phyloP scores from a whole-genome alignment of 2,113 vertebrate species.

The Probosciger aterrimus region DNA sequence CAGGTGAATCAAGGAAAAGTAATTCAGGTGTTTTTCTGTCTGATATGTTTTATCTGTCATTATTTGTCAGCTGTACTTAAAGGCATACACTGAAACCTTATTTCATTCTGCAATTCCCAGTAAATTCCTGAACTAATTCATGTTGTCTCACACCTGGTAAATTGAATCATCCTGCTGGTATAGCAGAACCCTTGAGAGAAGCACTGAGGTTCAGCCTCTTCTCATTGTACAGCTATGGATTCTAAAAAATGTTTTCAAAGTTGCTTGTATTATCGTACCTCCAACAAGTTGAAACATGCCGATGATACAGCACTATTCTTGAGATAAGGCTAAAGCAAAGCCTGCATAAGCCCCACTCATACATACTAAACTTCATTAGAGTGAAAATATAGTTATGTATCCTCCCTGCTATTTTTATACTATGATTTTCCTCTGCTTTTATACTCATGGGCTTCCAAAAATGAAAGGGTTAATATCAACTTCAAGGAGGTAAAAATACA shows the following conservation, averaged over 20 bases:
- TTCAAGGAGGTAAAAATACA: background rate
- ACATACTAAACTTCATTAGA: background rate
- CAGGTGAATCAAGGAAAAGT: background rate
- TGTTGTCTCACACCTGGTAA: background rate
- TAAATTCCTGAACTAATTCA: background rate
- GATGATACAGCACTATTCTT: background rate
- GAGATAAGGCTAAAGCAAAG: background rate
- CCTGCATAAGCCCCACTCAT: background rate
- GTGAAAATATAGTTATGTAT: background rate
- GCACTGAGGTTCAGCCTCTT: background rate
- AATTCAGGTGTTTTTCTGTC: background rate
- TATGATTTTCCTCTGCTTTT: background rate
- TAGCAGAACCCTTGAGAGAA: background rate
- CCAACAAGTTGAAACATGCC: background rate
- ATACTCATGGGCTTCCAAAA: background rate
- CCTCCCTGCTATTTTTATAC: background rate
- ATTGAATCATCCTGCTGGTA: background rate
- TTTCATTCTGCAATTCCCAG: background rate
- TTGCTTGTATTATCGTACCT: background rate
- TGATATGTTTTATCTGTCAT: background rate
- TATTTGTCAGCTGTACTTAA: background rate
- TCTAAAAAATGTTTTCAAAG: background rate
- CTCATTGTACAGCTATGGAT: background rate
- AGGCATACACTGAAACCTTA: background rate
- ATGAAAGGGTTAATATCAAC: background rate